These are phyloP conservation scores for Eucera pruinosa DNA, from an alignment of 2,888 invertebrate species.

Conservation along the genomic window DNA sequence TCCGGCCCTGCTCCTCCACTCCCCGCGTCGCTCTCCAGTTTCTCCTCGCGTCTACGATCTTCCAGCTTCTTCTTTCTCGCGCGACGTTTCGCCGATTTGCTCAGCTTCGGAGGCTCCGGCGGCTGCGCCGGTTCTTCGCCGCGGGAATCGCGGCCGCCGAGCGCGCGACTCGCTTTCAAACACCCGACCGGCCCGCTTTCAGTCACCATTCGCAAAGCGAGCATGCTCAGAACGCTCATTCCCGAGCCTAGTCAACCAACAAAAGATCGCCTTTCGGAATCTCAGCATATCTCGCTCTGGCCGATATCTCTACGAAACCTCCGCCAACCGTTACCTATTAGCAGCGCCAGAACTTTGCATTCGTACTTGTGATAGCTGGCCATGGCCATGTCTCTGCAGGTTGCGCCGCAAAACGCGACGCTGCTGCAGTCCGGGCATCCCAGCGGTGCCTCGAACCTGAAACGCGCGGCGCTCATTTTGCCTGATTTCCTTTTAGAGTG, in stretches of 20 bases:
- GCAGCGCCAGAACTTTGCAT: constrained; percentile 90
- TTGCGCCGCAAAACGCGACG: constrained; percentile 90
- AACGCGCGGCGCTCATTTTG: constrained; percentile 42
- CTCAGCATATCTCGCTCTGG: too few species aligned
- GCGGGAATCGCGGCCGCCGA: neutral
- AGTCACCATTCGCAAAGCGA: constrained; percentile 91
- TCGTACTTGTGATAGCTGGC: constrained; percentile 90
- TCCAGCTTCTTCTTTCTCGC: constrained; percentile 74
- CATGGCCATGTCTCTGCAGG: constrained; percentile 88
- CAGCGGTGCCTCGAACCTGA: constrained; percentile 87
- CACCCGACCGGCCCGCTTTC: constrained; percentile 87
- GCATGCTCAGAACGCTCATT: constrained; percentile 91
- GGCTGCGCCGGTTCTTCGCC: neutral
- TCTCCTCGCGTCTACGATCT: constrained; percentile 50
- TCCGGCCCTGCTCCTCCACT: neutral
- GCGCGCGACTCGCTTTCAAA: constrained; percentile 82
- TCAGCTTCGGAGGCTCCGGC: constrained; percentile 3
- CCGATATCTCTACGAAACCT: too few species aligned
- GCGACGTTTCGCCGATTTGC: constrained; percentile 73
- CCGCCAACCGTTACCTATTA: constrained; percentile 86
- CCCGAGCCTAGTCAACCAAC: constrained; percentile 86
- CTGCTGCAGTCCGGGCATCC: constrained; percentile 91
- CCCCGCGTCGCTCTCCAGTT: neutral
- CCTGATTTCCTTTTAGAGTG: too few species aligned
- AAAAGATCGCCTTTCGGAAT: too few species aligned